Evolutionary conservation across 2,888 invertebrate genomes (phyloP).

Genomic region (Apamea anceps): DNA sequence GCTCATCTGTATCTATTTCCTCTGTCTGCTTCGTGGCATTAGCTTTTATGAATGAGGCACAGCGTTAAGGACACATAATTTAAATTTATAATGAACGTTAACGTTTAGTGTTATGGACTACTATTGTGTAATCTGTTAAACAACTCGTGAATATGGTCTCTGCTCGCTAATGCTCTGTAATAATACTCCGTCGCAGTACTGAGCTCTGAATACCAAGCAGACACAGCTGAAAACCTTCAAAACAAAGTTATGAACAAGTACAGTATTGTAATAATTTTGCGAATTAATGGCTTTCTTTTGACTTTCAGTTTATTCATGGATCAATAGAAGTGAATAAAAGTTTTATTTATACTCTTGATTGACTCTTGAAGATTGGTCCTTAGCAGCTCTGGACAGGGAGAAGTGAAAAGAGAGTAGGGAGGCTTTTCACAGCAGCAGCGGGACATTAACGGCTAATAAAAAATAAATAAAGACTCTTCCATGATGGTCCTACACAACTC

Average conservation of each 20-base stretch:
- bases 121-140: constrained; percentile 11
- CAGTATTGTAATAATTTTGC: background rate
- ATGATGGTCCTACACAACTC: background rate
- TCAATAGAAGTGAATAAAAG: background rate
- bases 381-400: too few relatives aligned
- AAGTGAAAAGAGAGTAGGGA: too few relatives aligned
- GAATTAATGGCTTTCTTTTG: too few relatives aligned
- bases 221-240: background rate
- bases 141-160: background rate
- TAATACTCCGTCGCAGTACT: constrained; percentile 3
- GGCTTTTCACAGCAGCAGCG: too few relatives aligned
- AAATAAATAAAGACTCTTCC: background rate
- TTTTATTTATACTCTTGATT: too few relatives aligned
- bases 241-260: background rate
- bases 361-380: too few relatives aligned
- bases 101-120: background rate
- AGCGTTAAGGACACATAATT: background rate
- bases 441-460: too few relatives aligned
- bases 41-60: background rate
- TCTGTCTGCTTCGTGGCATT: background rate
- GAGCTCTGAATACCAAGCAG: constrained; percentile 2
- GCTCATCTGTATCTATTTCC: background rate
- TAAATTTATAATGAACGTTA: background rate
- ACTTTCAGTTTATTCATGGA: background rate
- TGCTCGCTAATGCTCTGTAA: background rate